These are phyloP conservation scores for Enoplosus armatus DNA, from an alignment of 2,797 vertebrate genomes.

Conservation along the genomic window DNA sequence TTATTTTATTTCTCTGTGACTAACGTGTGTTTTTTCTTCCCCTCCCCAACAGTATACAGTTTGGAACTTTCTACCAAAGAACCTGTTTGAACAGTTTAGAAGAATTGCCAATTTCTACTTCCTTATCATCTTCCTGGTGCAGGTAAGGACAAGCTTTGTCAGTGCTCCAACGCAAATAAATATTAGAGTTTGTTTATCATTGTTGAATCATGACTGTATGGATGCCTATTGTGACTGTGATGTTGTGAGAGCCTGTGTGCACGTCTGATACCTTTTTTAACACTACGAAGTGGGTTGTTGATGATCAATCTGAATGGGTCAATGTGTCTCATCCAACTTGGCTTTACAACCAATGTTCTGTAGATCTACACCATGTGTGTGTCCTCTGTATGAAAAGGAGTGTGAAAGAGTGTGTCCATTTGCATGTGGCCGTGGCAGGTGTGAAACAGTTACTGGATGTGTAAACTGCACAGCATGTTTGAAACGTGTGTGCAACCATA, in stretches of 20 bases:
- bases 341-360: background rate
- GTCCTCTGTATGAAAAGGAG: background rate
- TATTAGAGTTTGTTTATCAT: constrained; percentile 8
- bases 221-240: background rate
- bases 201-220: background rate
- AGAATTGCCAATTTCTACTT: constrained; percentile 99
- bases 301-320: background rate
- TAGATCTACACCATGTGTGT: background rate
- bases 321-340: background rate
- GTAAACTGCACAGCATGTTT: constrained; percentile 8
- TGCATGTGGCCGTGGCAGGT: constrained; percentile 20
- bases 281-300: background rate
- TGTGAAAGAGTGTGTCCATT: constrained; percentile 13
- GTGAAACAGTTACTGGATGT: constrained; percentile 17
- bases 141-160: constrained; percentile 87
- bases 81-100: constrained; percentile 98
- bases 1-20: constrained; percentile 19
- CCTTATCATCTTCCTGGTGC: constrained; percentile 98
- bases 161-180: constrained; percentile 23
- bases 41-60: constrained; percentile 91
- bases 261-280: background rate
- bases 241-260: background rate
- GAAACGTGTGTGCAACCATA: background rate
- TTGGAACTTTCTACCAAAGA: constrained; percentile 99
- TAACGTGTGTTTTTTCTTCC: constrained; percentile 29